phyloP scores from a whole-genome alignment of 2,797 vertebrate genomes.

The Acanthiza pusilla region DNA sequence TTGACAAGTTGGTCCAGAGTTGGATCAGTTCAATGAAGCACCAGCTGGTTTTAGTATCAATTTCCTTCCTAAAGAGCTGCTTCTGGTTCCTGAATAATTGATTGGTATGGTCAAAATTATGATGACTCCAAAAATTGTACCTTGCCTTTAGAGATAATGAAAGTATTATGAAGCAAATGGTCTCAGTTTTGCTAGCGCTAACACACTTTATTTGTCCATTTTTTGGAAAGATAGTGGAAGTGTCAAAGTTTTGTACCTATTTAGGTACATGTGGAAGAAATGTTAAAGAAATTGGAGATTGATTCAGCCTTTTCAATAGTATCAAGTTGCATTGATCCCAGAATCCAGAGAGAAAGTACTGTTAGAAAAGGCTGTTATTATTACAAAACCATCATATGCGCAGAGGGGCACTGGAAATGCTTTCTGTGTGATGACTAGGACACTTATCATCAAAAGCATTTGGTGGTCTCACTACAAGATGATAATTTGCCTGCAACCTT shows the following conservation, averaged over 20 bases:
- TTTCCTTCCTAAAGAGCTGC: not conserved
- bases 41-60: not conserved
- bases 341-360: not conserved
- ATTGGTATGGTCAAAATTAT: not conserved
- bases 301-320: not conserved
- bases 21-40: not conserved
- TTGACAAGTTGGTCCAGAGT: not conserved
- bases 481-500: not conserved
- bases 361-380: not conserved
- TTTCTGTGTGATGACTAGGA: not conserved
- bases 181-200: not conserved
- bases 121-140: not conserved
- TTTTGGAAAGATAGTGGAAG: not conserved
- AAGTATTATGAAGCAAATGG: not conserved
- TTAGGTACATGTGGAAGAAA: not conserved
- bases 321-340: not conserved
- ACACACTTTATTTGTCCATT: not conserved
- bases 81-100: not conserved
- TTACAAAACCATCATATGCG: not conserved
- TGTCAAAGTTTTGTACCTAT: not conserved
- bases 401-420: not conserved
- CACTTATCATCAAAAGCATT: not conserved
- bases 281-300: not conserved
- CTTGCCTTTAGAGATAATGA: not conserved
- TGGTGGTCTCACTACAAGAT: not conserved